Percentiles rank a stretch among this genome's conserved stretches.
Evolutionary conservation across 2,113 vertebrate species (phyloP).

Genomic region (Chrysemys picta): DNA sequence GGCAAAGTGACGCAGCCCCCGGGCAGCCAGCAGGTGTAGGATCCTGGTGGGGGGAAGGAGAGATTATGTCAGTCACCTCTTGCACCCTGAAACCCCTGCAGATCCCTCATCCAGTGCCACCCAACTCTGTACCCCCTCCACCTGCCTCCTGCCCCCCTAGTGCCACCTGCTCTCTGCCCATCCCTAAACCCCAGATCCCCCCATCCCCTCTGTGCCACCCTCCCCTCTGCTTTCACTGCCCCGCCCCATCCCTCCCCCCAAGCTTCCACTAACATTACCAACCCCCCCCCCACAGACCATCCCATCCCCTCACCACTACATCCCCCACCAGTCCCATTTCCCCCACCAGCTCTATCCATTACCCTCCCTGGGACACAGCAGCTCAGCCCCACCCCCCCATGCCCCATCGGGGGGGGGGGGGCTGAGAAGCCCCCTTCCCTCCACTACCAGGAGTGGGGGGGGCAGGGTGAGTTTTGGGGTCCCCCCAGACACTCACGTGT

Average conservation of each 20-base stretch:
- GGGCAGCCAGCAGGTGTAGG: conserved; percentile 89
- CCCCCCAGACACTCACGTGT: conserved; percentile 81
- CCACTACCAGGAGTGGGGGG: not conserved
- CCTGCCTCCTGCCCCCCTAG: not conserved
- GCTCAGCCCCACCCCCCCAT: too few species aligned
- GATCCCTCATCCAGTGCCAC: not conserved
- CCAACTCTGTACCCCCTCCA: not conserved
- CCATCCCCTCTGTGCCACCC: too few species aligned
- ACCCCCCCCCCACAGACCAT: rapidly evolving
- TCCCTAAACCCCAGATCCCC: not conserved
- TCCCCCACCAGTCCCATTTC: too few species aligned
- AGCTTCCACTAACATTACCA: not conserved
- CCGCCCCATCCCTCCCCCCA: too few species aligned
- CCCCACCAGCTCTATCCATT: not conserved
- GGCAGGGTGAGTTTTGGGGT: not conserved
- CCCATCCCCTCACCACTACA: not conserved
- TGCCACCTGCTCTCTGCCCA: too few species aligned
- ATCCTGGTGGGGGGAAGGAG: conserved; percentile 72
- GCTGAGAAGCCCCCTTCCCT: not conserved
- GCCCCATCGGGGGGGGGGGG: not conserved
- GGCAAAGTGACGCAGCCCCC: conserved; percentile 85
- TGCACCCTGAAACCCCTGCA: not conserved
- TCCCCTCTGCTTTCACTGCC: not conserved
- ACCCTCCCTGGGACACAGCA: too few species aligned
- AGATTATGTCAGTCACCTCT: not conserved